Evolutionary conservation across 2,888 invertebrate genomes (phyloP).

Genomic region (Tholera decimalis): DNA sequence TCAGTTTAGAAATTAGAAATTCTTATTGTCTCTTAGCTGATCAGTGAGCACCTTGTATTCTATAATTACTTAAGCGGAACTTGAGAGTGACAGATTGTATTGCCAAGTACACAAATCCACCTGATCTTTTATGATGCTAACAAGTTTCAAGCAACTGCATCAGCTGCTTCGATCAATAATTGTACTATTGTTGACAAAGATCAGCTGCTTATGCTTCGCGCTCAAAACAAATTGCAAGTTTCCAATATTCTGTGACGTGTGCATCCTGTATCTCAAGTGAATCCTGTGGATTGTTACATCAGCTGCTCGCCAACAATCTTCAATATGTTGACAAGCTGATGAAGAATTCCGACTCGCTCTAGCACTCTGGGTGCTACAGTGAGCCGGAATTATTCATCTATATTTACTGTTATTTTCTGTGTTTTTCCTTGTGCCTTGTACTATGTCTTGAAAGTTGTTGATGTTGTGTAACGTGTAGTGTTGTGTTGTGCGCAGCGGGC

Average conservation of each 20-base stretch:
- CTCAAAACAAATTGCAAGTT: background rate
- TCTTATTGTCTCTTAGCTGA: background rate
- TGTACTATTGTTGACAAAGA: too few relatives aligned
- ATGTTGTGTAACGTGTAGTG: slow-evolving; percentile 2
- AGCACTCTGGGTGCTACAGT: too few relatives aligned
- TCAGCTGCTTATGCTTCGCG: background rate
- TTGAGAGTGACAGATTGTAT: background rate
- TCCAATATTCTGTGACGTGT: background rate
- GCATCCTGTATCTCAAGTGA: background rate
- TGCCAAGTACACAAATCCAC: background rate
- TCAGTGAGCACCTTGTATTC: background rate
- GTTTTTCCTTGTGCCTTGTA: background rate
- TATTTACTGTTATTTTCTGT: slow-evolving; percentile 2
- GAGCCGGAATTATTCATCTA: too few relatives aligned
- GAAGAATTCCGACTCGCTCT: background rate
- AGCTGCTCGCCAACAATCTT: background rate
- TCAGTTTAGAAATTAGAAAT: background rate
- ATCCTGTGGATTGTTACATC: background rate
- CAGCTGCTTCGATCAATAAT: too few relatives aligned
- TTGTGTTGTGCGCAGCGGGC: slow-evolving; percentile 60
- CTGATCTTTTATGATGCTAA: slow-evolving; percentile 9
- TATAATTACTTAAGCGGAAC: background rate
- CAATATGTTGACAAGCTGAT: background rate
- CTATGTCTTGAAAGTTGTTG: slow-evolving; percentile 13
- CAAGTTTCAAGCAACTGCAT: background rate